Percentiles rank a stretch among this genome's conserved stretches.
phyloP scores from a whole-genome alignment of 2,888 invertebrate species.

The Teleiodes luculella region DNA sequence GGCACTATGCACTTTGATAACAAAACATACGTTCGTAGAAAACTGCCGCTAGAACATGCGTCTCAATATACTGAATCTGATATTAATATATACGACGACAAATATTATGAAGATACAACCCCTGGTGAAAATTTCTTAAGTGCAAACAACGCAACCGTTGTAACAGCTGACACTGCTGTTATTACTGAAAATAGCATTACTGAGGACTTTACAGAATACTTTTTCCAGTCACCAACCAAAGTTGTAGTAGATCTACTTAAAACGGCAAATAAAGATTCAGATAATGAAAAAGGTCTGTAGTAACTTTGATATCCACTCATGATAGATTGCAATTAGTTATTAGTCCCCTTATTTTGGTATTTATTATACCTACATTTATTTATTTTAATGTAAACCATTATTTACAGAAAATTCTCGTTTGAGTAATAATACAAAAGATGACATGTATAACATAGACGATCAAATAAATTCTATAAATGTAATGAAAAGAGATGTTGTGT shows the following conservation, averaged over 20 bases:
- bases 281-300: neutral
- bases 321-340: no score
- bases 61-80: slow-evolving; percentile 16
- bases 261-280: slow-evolving; percentile 17
- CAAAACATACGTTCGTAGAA: slow-evolving; percentile 30
- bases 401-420: neutral
- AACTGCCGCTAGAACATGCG: slow-evolving; percentile 23
- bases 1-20: slow-evolving; percentile 34
- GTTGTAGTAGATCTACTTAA: slow-evolving; percentile 36
- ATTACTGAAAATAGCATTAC: slow-evolving; percentile 22
- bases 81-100: slow-evolving; percentile 28
- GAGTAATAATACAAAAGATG: slow-evolving; percentile 2
- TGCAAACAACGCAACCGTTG: neutral
- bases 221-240: slow-evolving; percentile 16
- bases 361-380: neutral
- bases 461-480: slow-evolving; percentile 29
- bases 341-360: no score
- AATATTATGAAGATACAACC: slow-evolving; percentile 11
- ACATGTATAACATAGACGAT: slow-evolving; percentile 20
- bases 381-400: neutral
- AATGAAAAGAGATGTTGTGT: slow-evolving; percentile 44
- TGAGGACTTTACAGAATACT: slow-evolving; percentile 5
- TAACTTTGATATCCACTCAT: neutral
- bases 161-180: slow-evolving; percentile 16
- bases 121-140: neutral